Percentiles rank a stretch among this genome's conserved stretches.
These are phyloP conservation scores for Crossaster papposus DNA, from an alignment of 53 echinoderm and acorn worm species.

Conservation along the genomic window DNA sequence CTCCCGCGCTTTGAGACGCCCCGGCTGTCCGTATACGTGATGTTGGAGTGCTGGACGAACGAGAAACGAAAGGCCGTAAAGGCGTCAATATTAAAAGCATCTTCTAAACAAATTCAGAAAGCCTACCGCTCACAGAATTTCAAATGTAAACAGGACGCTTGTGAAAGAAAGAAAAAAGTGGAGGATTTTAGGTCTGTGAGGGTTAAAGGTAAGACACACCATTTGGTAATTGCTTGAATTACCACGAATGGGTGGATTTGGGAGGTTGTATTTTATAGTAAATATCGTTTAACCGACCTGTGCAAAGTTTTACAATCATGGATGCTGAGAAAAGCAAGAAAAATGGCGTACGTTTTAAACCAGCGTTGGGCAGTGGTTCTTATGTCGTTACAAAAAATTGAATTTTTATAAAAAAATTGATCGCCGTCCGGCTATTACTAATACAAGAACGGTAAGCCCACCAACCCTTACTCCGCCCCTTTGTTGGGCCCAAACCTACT, in stretches of 20 bases:
- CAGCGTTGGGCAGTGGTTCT: too few species aligned
- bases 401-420: too few species aligned
- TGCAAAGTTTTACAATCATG: too few species aligned
- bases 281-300: too few species aligned
- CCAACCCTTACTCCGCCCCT: background rate
- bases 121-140: background rate
- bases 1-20: constrained; percentile 37
- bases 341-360: too few species aligned
- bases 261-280: too few species aligned
- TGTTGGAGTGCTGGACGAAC: constrained; percentile 48
- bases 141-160: background rate
- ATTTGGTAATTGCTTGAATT: too few species aligned
- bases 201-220: too few species aligned
- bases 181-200: too few species aligned
- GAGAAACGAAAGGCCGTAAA: background rate
- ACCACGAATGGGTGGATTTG: too few species aligned
- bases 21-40: constrained; percentile 34
- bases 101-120: background rate
- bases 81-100: background rate
- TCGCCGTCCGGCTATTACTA: background rate
- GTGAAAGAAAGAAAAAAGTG: background rate
- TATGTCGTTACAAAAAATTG: too few species aligned
- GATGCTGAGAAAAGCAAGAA: too few species aligned
- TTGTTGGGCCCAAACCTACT: background rate
- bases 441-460: background rate